Conservation (phyloP, 2,113 vertebrate species). For the Phocoena phocoena region DNA sequence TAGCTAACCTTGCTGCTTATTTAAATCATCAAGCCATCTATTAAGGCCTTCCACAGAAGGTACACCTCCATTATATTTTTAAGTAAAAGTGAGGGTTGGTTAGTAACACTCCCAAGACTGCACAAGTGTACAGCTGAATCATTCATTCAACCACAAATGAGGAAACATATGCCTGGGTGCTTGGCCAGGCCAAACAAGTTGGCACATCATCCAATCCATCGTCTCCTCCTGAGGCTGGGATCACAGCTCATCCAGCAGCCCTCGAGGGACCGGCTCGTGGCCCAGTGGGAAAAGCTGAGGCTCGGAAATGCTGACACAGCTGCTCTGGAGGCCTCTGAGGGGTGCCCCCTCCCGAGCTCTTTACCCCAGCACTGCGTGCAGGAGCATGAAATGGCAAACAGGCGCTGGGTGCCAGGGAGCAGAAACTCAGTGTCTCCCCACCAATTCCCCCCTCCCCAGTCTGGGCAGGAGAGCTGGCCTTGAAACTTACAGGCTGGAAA, state of each 20-base stretch:
- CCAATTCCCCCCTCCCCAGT: neutral
- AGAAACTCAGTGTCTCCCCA: neutral
- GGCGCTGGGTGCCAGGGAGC: too few relatives aligned
- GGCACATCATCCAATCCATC: neutral
- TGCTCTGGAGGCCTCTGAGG: neutral
- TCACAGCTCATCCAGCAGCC: neutral
- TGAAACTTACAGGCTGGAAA: neutral
- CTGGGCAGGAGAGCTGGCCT: conserved; percentile 50
- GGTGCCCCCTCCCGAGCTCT: neutral
- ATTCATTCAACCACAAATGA: neutral
- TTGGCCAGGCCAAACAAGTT: neutral
- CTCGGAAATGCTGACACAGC: neutral
- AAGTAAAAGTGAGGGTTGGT: neutral
- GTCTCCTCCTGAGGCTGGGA: neutral
- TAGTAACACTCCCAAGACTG: too few relatives aligned
- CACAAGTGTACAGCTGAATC: neutral
- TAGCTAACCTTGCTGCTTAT: neutral
- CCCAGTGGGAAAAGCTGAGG: neutral
- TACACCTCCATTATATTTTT: neutral
- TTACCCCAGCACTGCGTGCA: neutral
- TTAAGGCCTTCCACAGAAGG: neutral
- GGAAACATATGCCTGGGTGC: neutral
- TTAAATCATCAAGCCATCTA: neutral
- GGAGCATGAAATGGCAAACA: conserved; percentile 62
- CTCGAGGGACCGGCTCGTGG: neutral